Conservation (phyloP, 2,797 vertebrate genomes). For the Lithobates pipiens region DNA sequence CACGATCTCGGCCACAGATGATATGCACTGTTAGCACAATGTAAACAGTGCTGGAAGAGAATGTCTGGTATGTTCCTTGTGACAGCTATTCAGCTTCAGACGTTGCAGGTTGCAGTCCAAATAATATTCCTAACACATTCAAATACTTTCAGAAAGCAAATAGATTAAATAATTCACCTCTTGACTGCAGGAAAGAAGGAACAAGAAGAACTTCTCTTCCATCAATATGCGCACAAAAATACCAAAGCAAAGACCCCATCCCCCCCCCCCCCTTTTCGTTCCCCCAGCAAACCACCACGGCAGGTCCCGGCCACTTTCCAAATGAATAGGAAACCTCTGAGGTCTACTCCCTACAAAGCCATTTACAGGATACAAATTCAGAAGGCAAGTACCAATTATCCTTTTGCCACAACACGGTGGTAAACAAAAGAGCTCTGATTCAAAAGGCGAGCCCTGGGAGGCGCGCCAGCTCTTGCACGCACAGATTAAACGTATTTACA, state of each 20-base stretch:
- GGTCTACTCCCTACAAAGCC: constrained; percentile 55
- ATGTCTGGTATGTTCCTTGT: background rate
- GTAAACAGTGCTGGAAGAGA: background rate
- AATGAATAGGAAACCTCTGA: constrained; percentile 49
- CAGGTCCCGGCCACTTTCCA: constrained; percentile 46
- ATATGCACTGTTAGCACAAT: background rate
- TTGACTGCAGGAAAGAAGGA: background rate
- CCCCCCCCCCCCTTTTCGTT: background rate
- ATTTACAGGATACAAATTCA: constrained; percentile 61
- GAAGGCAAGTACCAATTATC: constrained; percentile 54
- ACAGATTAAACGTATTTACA: background rate
- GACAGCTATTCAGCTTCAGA: background rate
- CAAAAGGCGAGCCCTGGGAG: constrained; percentile 11
- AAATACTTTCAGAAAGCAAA: background rate
- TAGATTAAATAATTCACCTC: background rate
- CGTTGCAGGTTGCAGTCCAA: background rate
- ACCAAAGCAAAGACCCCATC: background rate
- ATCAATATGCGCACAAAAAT: constrained; percentile 27
- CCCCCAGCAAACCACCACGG: constrained; percentile 9
- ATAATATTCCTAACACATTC: background rate
- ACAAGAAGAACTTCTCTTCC: constrained; percentile 10
- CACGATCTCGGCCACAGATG: background rate
- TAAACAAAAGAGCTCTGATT: constrained; percentile 27
- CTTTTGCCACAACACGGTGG: constrained; percentile 30
- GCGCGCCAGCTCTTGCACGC: constrained; percentile 1